Evolutionary conservation across 2,888 invertebrate genomes (phyloP), one percentile per base, ranked within the genome.

Genomic region (Fragum fragum): DNA sequence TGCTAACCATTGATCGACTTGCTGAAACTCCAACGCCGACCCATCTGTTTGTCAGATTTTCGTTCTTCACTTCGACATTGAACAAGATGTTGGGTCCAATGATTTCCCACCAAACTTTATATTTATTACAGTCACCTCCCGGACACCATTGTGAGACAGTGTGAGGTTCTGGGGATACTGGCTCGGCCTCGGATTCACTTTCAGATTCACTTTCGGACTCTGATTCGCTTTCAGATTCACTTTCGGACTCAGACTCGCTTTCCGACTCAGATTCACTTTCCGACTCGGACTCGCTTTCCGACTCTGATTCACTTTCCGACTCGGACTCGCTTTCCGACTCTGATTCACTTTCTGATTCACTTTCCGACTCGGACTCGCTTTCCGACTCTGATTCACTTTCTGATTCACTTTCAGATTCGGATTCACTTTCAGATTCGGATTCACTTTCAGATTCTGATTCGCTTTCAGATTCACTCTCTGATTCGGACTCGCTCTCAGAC

Each of bases 11-110:
- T 21, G 36, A 42, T 42, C 23, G 2, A 26, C 29, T 59, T 16
- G 57, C 26, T 7, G 59, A 29, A 23, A 78, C 18, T 23, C 78
- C 73, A 2, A 73, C 55, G 2, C 55, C 76, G 39, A 76, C 69
- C 76, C 76, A 76, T 16, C 28, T 47, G 23, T 61, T 32, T n/a
- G 32, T 32, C 61, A 61, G 81, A 85, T 63, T 91, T 89, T 66
- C 29, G 79, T 47, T 92, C 95, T 61, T 32, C 11, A 61, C 32
- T 32, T 61, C 32, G 2, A 68, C 68, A 21, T n/a, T 42, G 42
- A 39, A 68, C 11, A 26, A 29, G 42, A 68, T 68, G n/a, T 16
- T 14, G 1, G 9, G 11, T 6, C 42, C 61, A 28, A 18, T 14
- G 6, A 61, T 18, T 7, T 18, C 28, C 61, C 61, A 61, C 29